A percentile compares a stretch with the other conserved stretches of the same genome.
These are phyloP conservation scores for Chondrosia reniformis DNA, from an alignment of 37 sponge, comb jelly and placozoan species.

Conservation along the genomic window DNA sequence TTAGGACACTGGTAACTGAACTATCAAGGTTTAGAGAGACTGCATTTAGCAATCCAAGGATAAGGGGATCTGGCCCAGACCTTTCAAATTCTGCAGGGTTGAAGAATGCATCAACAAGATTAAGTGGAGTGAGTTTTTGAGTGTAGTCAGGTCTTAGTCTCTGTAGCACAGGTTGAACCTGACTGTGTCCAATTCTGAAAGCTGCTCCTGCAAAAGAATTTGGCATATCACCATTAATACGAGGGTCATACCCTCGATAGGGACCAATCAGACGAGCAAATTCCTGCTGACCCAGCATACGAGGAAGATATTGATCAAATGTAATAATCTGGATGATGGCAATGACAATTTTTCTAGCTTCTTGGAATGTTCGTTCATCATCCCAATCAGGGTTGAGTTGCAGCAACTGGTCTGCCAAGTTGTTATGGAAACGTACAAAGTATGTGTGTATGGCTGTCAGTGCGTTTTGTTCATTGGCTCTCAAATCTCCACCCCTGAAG, in stretches of 20 bases:
- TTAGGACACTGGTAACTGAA: constrained; percentile 27
- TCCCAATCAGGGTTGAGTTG: constrained; percentile 82
- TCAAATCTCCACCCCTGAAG: constrained; percentile 3
- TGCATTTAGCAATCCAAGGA: constrained; percentile 44
- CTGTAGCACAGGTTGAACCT: constrained; percentile 50
- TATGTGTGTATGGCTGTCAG: constrained; percentile 90
- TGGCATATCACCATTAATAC: constrained; percentile 51
- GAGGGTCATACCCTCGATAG: constrained; percentile 61
- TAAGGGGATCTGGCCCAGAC: constrained; percentile 44
- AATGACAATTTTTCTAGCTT: constrained; percentile 83
- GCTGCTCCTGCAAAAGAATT: constrained; percentile 86
- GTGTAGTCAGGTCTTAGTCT: constrained; percentile 47
- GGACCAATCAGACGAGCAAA: constrained; percentile 47
- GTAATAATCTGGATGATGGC: constrained; percentile 72
- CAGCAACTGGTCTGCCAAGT: constrained; percentile 60
- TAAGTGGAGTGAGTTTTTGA: constrained; percentile 10
- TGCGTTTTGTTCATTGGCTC: not conserved
- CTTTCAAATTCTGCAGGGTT: constrained; percentile 20
- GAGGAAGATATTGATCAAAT: constrained; percentile 83
- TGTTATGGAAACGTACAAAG: constrained; percentile 93
- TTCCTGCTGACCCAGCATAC: constrained; percentile 49
- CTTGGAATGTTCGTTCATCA: constrained; percentile 86
- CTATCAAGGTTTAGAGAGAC: constrained; percentile 26
- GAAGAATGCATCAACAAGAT: constrained; percentile 44
- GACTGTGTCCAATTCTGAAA: constrained; percentile 83